Percentiles rank a stretch among this genome's conserved stretches.
phyloP scores from a whole-genome alignment of 2,797 vertebrate species.

The Sebastes miniatus region DNA sequence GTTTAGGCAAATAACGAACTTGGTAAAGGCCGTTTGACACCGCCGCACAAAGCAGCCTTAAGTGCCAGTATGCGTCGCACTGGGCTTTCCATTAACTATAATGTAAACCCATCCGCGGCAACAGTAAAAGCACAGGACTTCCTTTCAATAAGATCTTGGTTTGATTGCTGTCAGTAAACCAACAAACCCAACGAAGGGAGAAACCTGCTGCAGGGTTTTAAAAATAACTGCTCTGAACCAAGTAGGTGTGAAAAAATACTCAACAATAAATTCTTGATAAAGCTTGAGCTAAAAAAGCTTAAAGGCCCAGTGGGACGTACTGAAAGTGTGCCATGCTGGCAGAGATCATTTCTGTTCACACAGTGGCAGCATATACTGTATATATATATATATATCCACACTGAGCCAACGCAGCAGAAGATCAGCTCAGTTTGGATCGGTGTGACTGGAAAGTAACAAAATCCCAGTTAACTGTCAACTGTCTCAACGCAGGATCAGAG shows the following conservation, averaged over 20 bases:
- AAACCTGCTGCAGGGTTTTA: neutral
- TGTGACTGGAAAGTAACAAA: neutral
- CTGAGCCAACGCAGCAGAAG: neutral
- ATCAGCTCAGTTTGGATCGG: neutral
- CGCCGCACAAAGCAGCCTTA: too few species aligned
- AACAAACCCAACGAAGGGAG: neutral
- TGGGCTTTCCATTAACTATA: too few species aligned
- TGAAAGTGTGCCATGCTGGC: neutral
- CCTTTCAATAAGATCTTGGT: neutral
- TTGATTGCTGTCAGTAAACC: neutral
- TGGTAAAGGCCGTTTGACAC: too few species aligned
- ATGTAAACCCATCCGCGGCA: too few species aligned
- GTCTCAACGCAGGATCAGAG: too few species aligned
- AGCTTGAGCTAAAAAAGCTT: neutral
- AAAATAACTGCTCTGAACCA: neutral
- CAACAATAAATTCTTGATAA: neutral
- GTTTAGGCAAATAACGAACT: too few species aligned
- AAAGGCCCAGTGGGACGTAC: neutral
- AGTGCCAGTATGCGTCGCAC: too few species aligned
- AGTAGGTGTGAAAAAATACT: neutral
- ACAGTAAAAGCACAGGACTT: too few species aligned
- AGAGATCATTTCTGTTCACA: neutral
- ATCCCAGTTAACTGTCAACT: neutral
- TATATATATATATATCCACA: neutral
- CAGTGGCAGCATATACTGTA: neutral